Percentiles rank a stretch among this genome's conserved stretches.
phyloP scores from a whole-genome alignment of 2,113 vertebrate species.

The Heterocephalus glaber region DNA sequence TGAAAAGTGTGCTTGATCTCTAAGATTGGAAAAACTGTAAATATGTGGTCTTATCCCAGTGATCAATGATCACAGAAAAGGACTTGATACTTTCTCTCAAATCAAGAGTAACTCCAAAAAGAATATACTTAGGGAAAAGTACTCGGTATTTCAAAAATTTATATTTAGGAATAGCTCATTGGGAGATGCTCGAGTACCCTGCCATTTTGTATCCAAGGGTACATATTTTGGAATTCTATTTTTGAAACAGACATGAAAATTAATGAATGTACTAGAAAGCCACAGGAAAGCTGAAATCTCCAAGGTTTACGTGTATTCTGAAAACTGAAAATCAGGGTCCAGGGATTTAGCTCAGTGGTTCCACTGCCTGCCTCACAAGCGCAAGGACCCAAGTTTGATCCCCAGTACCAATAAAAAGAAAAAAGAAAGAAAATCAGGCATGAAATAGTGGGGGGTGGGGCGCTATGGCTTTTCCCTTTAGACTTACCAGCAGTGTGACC shows the following conservation, averaged over 20 bases:
- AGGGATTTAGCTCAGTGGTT: too few species aligned
- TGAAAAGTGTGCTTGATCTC: background rate
- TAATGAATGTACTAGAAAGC: background rate
- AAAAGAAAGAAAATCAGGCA: slow-evolving; percentile 2
- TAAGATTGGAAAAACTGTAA: background rate
- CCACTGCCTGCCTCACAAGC: too few species aligned
- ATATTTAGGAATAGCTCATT: background rate
- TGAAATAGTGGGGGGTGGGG: background rate
- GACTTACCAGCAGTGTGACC: background rate
- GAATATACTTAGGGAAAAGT: background rate
- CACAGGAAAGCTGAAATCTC: background rate
- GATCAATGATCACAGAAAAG: background rate
- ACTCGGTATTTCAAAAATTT: background rate
- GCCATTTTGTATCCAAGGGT: background rate
- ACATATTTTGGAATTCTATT: slow-evolving; percentile 5
- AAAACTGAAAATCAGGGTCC: slow-evolving; percentile 11
- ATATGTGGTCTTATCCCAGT: background rate
- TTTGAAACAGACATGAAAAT: slow-evolving; percentile 35
- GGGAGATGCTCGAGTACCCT: background rate
- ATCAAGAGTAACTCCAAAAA: background rate
- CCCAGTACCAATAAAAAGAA: too few species aligned
- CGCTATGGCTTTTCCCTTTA: background rate
- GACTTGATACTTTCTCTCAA: background rate
- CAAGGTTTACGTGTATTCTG: background rate
- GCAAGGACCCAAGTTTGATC: too few species aligned